Evolutionary conservation across 2,797 vertebrate genomes (phyloP), one percentile per base, ranked within the genome.

Genomic region (Eremophila alpestris): DNA sequence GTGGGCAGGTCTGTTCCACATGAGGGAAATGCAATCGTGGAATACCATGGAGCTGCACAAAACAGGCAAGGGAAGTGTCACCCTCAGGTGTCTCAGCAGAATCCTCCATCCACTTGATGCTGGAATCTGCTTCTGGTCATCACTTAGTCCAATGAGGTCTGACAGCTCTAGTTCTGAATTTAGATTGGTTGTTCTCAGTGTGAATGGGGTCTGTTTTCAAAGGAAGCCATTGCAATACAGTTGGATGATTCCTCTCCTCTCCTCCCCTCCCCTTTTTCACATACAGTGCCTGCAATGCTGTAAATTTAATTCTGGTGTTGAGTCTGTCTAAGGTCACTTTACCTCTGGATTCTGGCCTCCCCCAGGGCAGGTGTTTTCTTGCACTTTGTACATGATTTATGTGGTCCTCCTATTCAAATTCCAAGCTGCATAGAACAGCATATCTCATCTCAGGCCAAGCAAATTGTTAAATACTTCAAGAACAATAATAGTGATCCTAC

Each of bases 91-190:
- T 46, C 24, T 32, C 32, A 75, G 56, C 40, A 75, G 68, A 67
- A 49, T n/a, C 1, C 1, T 17, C 9, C 0, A 0, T 46, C 56
- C 36, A 12, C 11, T 43, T 19, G 16, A 51, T 2, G 1, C 32
- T 64, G 23, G 14, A 82, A 70, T 26, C 68, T 89, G 29, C 40
- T 43, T 71, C 36, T 69, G 1, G 16, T 52, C 36, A 13, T 46
- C 70, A 17, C 20, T 48, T 19, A 38, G 36, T 20, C 56, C 24
- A 54, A 12, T 30, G 32, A 63, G 43, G 19, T 23, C 73, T 43
- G 45, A 13, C 18, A 63, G 40, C 40, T 83, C 70, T 64, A 5
- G 63, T 78, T 78, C 41, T 88, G 32, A 15, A 38, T 83, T 65
- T 45, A 26, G 9, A 14, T 32, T 13, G 15, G 10, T 48, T 52